Evolutionary conservation across 1,140 invertebrate genomes (phyloP).

Genomic region (Sinella curviseta): DNA sequence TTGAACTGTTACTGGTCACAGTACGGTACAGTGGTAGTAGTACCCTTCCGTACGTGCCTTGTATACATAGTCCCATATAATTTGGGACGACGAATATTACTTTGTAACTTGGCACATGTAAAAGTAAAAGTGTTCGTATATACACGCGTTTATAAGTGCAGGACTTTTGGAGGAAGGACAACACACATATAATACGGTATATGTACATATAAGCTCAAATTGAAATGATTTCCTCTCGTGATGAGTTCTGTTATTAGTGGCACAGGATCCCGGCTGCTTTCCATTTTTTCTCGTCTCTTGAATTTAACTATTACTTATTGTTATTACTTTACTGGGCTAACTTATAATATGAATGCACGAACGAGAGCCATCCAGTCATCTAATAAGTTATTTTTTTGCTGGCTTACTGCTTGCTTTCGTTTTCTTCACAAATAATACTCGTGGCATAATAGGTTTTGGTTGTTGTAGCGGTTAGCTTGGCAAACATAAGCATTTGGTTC

Average conservation of each 20-base stretch:
- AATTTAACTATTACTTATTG: constrained; percentile 15
- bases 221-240: constrained; percentile 12
- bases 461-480: constrained; percentile 5
- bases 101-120: too few relatives aligned
- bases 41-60: background rate
- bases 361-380: background rate
- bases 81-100: background rate
- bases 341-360: background rate
- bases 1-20: constrained; percentile 15
- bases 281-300: background rate
- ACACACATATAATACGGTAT: background rate
- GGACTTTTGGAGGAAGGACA: background rate
- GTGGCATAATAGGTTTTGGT: background rate
- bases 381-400: constrained; percentile 5
- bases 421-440: background rate
- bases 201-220: constrained; percentile 3
- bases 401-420: background rate
- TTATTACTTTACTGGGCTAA: constrained; percentile 2
- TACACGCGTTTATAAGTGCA: background rate
- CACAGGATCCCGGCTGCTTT: background rate
- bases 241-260: constrained; percentile 19
- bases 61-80: background rate
- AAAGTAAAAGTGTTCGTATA: too few relatives aligned
- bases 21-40: too few relatives aligned
- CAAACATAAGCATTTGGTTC: constrained; percentile 19